These are phyloP conservation scores for Neotoma lepida DNA, from an alignment of 2,113 vertebrate genomes.

Conservation along the genomic window DNA sequence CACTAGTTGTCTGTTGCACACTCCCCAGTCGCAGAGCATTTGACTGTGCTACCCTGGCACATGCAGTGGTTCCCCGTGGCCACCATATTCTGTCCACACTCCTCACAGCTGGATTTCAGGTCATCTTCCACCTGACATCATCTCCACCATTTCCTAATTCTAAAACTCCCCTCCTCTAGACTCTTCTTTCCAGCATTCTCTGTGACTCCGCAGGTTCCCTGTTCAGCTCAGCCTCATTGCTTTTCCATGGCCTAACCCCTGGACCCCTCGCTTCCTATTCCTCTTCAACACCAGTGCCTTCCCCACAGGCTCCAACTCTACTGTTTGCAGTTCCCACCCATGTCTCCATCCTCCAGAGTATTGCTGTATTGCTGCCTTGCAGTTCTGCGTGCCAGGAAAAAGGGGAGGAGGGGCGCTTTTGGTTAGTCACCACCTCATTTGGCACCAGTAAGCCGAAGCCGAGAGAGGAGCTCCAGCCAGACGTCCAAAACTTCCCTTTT, in stretches of 20 bases:
- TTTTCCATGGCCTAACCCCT: neutral
- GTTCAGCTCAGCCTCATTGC: neutral
- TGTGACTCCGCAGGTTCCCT: neutral
- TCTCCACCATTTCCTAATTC: neutral
- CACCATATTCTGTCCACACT: neutral
- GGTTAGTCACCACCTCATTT: constrained; percentile 53
- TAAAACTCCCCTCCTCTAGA: neutral
- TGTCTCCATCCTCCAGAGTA: neutral
- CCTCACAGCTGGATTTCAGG: neutral
- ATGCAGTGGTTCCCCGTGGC: neutral
- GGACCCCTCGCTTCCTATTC: neutral
- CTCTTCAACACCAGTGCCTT: neutral
- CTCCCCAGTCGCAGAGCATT: neutral
- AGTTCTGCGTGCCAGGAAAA: neutral
- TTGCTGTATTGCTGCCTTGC: neutral
- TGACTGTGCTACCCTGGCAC: neutral
- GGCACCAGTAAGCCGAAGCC: constrained; percentile 48
- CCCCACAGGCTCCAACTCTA: neutral
- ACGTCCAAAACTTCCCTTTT: constrained; percentile 51
- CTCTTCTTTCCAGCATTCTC: neutral
- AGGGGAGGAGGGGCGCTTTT: neutral
- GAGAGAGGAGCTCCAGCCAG: neutral
- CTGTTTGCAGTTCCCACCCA: neutral
- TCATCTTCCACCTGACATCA: neutral
- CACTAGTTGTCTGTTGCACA: neutral